Base-by-base conservation (phyloP, 2,113 vertebrate species). In the Oriolus oriolus region DNA sequence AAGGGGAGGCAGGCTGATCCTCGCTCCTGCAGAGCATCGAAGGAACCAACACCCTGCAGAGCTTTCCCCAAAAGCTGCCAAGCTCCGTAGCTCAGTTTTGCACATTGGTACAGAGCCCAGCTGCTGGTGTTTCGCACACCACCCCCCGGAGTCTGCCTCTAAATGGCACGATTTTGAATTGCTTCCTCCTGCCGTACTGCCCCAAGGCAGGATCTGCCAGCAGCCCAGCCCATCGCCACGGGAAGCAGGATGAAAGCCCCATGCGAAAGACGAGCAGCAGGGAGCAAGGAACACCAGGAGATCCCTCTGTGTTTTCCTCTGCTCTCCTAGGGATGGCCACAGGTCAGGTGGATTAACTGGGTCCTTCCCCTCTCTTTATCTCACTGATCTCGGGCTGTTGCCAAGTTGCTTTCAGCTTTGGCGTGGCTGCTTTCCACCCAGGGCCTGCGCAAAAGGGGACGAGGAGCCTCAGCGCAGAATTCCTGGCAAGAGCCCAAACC, bases 11-110 rank as follows among this genome's bases (percentile, higher is more conserved):
- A 80, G 59, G 47, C 59, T 42, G 41, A 89, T 70, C 50, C 23
- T 54, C 28, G 10, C 45, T 61, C 60, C 41, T n/a, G 37, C 6
- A 7, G 52, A 73, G 66, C 20, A 68, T 0, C 0, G 0, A 33
- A 85, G 41, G 44, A 79, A 89, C 24, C 57, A 63, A 60, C 2
- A 12, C 41, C 44, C 87, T 7, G 7, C 63, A 76, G 53, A 76
- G 75, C 59, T 54, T 57, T 85, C 57, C 66, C 57, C 56, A 61
- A 44, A 76, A 88, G 75, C 57, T 83, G 63, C 88, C 96, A 90
- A 90, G 35, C 71, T 93, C 88, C 0, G 0, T 2, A 71, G 53
- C 74, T 12, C n/a, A 50, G 52, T 66, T 93, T 42, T 78, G 64
- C 79, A 41, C 33, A 33, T 22, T 63, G 85, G 85, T 84, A 63